These are phyloP conservation scores for Fragum fragum DNA, from an alignment of 2,888 invertebrate species.

Conservation along the genomic window DNA sequence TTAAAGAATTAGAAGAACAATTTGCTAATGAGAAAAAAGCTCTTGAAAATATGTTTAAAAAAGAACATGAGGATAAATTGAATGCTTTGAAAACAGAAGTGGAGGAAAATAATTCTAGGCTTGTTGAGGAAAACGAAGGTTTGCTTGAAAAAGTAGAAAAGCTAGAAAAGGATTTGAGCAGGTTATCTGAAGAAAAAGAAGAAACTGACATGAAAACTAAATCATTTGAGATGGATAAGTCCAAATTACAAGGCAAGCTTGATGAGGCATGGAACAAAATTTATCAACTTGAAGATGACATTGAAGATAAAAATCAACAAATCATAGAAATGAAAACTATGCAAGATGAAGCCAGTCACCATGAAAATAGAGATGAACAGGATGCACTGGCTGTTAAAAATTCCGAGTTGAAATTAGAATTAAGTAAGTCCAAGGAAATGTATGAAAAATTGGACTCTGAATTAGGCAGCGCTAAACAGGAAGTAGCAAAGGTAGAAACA, in stretches of 20 bases:
- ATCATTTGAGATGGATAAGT: constrained; percentile 24
- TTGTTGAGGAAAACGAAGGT: constrained; percentile 27
- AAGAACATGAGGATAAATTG: not conserved
- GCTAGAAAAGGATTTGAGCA: constrained; percentile 27
- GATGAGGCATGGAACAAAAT: constrained; percentile 47
- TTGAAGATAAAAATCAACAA: constrained; percentile 34
- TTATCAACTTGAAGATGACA: constrained; percentile 47
- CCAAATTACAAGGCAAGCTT: constrained; percentile 36
- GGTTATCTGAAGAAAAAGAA: constrained; percentile 7
- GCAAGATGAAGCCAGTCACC: constrained; percentile 33
- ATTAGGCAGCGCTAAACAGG: constrained; percentile 45
- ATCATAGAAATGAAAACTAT: constrained; percentile 31
- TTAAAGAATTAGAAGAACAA: too few relatives aligned
- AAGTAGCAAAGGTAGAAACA: constrained; percentile 27
- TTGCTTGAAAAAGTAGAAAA: constrained; percentile 39
- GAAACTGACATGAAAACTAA: constrained; percentile 30
- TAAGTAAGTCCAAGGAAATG: constrained; percentile 71
- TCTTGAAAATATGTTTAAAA: too few relatives aligned
- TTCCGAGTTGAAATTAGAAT: constrained; percentile 70
- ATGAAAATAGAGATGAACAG: constrained; percentile 47
- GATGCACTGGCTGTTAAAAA: constrained; percentile 59
- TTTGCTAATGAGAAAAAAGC: too few relatives aligned
- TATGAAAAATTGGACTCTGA: constrained; percentile 71
- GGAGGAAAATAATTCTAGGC: too few relatives aligned
- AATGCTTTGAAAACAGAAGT: not conserved